Conservation (phyloP, 2,797 vertebrate genomes). For the Pangasius krempfi region DNA sequence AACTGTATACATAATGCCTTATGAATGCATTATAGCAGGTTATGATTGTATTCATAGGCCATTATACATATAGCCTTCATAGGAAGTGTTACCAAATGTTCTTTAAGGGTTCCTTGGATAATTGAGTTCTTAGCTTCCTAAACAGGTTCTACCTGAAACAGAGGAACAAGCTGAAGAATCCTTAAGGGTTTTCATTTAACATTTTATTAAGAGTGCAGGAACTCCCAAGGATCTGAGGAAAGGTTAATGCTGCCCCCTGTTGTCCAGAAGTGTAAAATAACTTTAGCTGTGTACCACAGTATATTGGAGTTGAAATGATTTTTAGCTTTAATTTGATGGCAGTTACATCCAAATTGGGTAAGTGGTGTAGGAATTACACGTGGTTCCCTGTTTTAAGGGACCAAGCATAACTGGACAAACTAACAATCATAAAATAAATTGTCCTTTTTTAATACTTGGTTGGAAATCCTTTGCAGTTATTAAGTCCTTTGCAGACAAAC, state of each 20-base stretch:
- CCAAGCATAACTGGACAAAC: neutral
- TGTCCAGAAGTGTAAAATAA: neutral
- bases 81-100: neutral
- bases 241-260: conserved; percentile 26
- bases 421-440: neutral
- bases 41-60: neutral
- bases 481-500: neutral
- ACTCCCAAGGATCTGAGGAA: neutral
- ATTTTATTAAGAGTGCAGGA: neutral
- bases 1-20: neutral
- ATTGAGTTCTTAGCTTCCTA: neutral
- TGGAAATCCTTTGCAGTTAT: neutral
- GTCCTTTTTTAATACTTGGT: neutral
- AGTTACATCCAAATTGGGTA: neutral
- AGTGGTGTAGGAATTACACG: neutral
- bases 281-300: neutral
- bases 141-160: neutral
- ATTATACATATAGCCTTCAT: neutral
- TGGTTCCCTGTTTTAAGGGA: neutral
- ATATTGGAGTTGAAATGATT: neutral
- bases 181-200: neutral
- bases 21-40: neutral
- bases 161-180: neutral
- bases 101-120: neutral
- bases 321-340: neutral